Base-by-base conservation (phyloP, 2,113 vertebrate genomes). In the Podilymbus podiceps region DNA sequence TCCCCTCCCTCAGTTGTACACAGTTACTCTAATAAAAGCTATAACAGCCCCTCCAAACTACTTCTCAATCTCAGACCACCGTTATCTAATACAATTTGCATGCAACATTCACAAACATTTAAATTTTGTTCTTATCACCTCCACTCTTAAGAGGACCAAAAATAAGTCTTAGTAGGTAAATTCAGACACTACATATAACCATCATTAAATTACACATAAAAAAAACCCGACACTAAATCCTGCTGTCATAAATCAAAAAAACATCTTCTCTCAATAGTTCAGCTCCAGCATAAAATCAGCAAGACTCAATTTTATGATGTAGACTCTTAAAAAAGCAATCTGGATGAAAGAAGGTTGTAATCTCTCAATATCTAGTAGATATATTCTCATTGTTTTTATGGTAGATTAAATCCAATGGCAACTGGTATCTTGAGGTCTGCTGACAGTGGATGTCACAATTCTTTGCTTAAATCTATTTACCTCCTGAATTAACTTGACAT, bases 401-500 rank as follows among this genome's bases (percentile, higher is more conserved):
- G 85, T 67, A 96, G 94, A 95, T 97, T 97, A 97, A 95, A 94
- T 77, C 85, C 83, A 96, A 59, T 38, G 73, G 93, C 85, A 83
- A 94, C 23, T 59, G 64, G 85, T 89, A 94, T 84, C 87, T 81
- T 84, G 79, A 95, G 90, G 86, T 91, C 91, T 94, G 75, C 89
- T 94, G 95, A 88, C 93, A 95, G 68, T 73, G 56, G 28, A 96
- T 95, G 95, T 91, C 94, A 96, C 79, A 92, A 96, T 94, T 88
- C 78, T 75, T 90, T 93, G 77, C 67, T 91, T 94, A 95, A 80
- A 93, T 89, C 89, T 95, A 85, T 93, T 92, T 95, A 78, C 77
- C 78, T 95, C 35, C 74, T 84, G 76, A 96, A 96, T 97, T 97
- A 95, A 94, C 92, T 40, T 91, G 95, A 94, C 95, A 97, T 96